Base-by-base conservation (phyloP, 2,888 invertebrate genomes). In the Ornithoptera priamus region DNA sequence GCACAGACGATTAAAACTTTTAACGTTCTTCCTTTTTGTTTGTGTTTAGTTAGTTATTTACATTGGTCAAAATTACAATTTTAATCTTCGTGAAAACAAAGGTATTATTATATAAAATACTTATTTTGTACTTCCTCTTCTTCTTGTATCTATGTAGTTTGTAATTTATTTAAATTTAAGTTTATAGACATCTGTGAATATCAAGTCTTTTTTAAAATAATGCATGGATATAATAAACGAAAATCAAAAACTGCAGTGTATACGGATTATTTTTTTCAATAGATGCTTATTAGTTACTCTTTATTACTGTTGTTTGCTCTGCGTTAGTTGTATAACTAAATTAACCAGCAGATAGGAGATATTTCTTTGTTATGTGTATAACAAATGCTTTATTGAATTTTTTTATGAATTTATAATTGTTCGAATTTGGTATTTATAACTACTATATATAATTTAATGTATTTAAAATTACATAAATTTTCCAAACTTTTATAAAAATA, bases 391-490 rank as follows among this genome's bases (percentile, higher is more conserved):
- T 36, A 63, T n/a, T 30, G 0, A 30, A 4, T 30, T 30, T 30
- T 39, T 62, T 62, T 17, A 22, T 22, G 1, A 22, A 10, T 58
- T 8, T 58, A 22, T 7, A 8, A 7, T 8, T 10, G 1, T 10
- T 39, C n/a, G 63, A 53, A 53, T 53, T 30, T 62, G 17, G 18
- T 85, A 90, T 8, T 89, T 17, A 6, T 17, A 53, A 53, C 53
- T 2, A 17, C 17, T 53, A 2, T 1, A 53, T 2, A 18, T 53
- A 5, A 18, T 53, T 6, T 53, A 53, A 39, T 10, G 1, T 39
- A 39, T 39, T 39, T 39, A 10, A 39, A 39, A 39, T 39, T 39
- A 10, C 7, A 18, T 15, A 12, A 53, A 30, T 4, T 30, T 30
- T 30, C 30, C 30, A 4, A 30, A 17, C 15, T 53, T 53, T 53